Base-by-base conservation (phyloP, 2,797 vertebrate genomes). In the Melanotaenia pygmaea region DNA sequence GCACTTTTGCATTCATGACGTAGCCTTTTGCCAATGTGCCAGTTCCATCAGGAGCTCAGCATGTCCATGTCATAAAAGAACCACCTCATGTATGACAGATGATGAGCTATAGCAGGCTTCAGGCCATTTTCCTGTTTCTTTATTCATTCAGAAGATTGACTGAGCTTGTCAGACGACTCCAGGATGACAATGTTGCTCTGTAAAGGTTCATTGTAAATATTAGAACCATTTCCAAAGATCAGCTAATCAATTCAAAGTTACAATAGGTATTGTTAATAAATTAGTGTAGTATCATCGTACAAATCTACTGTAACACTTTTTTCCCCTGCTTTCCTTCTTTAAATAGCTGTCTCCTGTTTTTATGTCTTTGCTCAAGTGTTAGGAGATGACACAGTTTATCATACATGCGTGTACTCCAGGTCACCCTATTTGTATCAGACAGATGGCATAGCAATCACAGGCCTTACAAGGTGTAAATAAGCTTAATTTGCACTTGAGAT, bases 51-150 rank as follows among this genome's bases (percentile, higher is more conserved):
- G 10, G 8, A 63, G 59, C 54, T 28, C 58, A 20, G 38, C 51
- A 58, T 66, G 72, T 62, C 43, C n/a, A 47, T 53, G 64, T 70
- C 53, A 67, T 75, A 34, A 59, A n/a, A 18, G 22, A 71, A 56
- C 8, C 53, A 24, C 34, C 54, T 37, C 28, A 6, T 24, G 43
- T 53, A 54, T 74, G 64, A 67, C 28, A 53, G 59, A 63, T 47
- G 28, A 26, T 11, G 47, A 60, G 51, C 54, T n/a, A 16, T 62
- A 64, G 54, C 22, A 24, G 24, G 32, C 38, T 32, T 54, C 18
- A 62, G 57, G 32, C 24, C 26, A 7, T 43, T 28, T 11, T 53
- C 30, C 22, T 35, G n/a, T 58, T 47, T 62, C 22, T 62, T 67
- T 30, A 50, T 11, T 59, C 8, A 38, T 24, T 43, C 43, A 59